A percentile compares a stretch with the other conserved stretches of the same genome.
These are phyloP conservation scores for Engystomops pustulosus DNA, from an alignment of 2,113 vertebrate species.

Conservation along the genomic window DNA sequence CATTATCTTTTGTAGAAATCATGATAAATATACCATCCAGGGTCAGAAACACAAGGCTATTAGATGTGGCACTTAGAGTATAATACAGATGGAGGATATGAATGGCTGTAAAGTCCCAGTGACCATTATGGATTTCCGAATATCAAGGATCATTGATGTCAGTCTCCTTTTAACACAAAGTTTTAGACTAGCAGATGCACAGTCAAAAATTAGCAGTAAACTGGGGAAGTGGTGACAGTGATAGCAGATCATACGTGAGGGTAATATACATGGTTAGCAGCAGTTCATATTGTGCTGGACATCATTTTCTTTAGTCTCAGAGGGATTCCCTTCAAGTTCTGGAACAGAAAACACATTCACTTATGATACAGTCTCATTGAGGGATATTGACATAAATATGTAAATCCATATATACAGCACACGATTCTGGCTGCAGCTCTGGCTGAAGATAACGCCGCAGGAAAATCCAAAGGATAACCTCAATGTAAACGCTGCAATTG, in stretches of 20 bases:
- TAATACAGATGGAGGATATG: neutral
- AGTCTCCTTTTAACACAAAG: neutral
- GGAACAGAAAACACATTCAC: slow-evolving; percentile 43
- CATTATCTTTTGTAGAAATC: neutral
- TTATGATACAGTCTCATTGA: neutral
- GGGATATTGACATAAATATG: neutral
- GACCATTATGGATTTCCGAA: neutral
- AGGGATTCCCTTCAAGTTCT: slow-evolving; percentile 62
- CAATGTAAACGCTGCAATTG: no score
- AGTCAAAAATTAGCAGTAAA: neutral
- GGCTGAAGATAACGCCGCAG: no score
- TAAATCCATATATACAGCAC: no score
- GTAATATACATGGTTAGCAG: slow-evolving; percentile 58
- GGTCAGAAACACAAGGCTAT: neutral
- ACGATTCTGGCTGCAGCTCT: no score
- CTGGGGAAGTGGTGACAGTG: neutral
- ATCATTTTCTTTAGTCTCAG: slow-evolving; percentile 52
- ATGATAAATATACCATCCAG: neutral
- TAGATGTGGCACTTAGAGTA: neutral
- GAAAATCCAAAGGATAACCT: no score
- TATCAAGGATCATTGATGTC: no score
- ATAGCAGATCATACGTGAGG: neutral
- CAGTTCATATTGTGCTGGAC: slow-evolving; percentile 59
- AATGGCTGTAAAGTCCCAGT: neutral
- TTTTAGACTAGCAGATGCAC: neutral